These are phyloP conservation scores for Sphenodon punctatus DNA, from an alignment of 2,797 vertebrate genomes.

Conservation along the genomic window DNA sequence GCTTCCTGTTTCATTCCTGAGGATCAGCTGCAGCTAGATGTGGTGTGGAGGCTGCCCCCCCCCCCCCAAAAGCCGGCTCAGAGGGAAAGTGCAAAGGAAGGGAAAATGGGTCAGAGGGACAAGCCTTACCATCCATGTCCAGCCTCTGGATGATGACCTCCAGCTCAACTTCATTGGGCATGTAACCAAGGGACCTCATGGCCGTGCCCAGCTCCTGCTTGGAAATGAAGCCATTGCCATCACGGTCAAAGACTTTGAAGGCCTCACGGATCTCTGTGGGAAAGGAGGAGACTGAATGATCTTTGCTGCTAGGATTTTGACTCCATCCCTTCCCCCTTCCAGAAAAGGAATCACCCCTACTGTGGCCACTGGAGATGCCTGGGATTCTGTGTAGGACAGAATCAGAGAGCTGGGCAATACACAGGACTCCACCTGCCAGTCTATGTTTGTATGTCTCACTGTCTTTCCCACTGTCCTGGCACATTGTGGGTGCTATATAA, in stretches of 20 bases:
- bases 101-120: accelerated
- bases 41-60: no score
- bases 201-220: constrained; percentile 96
- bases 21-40: no score
- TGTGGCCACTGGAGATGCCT: not conserved
- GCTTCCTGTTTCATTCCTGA: no score
- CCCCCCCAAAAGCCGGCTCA: not conserved
- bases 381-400: not conserved
- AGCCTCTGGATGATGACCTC: constrained; percentile 96
- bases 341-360: not conserved
- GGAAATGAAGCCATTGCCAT: constrained; percentile 96
- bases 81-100: not conserved
- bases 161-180: constrained; percentile 97
- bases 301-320: not conserved
- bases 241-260: constrained; percentile 95
- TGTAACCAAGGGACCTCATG: constrained; percentile 96
- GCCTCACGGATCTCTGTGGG: constrained; percentile 92
- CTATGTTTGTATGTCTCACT: no score
- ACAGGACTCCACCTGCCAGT: no score
- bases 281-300: not conserved
- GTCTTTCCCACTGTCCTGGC: no score
- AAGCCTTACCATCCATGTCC: constrained; percentile 92
- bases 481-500: no score
- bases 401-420: no score
- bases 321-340: not conserved